Conservation (phyloP, 2,888 invertebrate genomes). For the Gymnoscelis rufifasciata region DNA sequence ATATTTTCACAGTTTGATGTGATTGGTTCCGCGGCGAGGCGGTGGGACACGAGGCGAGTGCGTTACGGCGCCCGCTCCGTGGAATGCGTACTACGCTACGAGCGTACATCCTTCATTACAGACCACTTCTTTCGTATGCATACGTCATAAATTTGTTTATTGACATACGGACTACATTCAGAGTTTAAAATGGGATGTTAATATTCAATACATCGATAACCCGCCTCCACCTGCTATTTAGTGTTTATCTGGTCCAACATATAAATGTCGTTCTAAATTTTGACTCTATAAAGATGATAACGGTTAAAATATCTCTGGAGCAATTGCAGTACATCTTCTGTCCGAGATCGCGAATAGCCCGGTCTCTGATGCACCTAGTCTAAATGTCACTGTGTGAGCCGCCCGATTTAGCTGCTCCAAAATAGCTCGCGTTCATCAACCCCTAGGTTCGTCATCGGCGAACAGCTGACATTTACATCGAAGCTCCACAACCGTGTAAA, state of each 20-base stretch:
- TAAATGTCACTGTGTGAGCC: constrained; percentile 77
- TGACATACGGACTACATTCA: too few species aligned
- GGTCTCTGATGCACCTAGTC: constrained; percentile 70
- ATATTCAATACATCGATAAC: too few species aligned
- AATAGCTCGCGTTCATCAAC: constrained; percentile 77
- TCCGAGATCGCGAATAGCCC: constrained; percentile 25
- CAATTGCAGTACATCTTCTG: constrained; percentile 18
- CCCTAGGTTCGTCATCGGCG: constrained; percentile 68
- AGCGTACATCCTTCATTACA: constrained; percentile 21
- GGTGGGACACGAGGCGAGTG: constrained; percentile 14
- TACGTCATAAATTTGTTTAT: neutral
- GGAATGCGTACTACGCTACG: constrained; percentile 24
- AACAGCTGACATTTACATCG: constrained; percentile 61
- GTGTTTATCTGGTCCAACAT: too few species aligned
- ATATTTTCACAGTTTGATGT: constrained; percentile 70
- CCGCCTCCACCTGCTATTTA: too few species aligned
- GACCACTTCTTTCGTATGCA: constrained; percentile 8
- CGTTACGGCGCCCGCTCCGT: constrained; percentile 21
- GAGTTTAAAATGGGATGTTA: too few species aligned
- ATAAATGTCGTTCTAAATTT: too few species aligned
- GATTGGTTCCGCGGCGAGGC: constrained; percentile 54
- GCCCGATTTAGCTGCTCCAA: constrained; percentile 72
- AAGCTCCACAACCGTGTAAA: constrained; percentile 33
- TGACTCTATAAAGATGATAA: too few species aligned
- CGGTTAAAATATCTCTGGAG: neutral